Conservation (phyloP, 1,140 invertebrate species). For the Zaprionus kolodkinae region DNA sequence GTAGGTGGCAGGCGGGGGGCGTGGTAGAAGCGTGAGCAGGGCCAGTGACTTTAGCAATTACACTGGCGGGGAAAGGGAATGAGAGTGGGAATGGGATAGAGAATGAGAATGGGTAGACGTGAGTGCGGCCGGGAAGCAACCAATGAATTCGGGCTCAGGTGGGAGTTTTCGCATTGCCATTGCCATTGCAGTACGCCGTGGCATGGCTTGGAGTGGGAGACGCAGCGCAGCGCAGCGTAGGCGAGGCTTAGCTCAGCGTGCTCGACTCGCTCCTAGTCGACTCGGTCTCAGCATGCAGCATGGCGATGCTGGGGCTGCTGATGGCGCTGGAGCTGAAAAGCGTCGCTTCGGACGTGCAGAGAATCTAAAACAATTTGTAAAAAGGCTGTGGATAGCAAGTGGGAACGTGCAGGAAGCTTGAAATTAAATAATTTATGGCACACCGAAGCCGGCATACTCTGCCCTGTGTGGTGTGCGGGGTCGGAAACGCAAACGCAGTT, state of each 20-base stretch:
- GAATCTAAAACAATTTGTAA: conserved; percentile 63
- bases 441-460: conserved; percentile 44
- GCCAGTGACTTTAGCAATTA: conserved; percentile 57
- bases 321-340: conserved; percentile 59
- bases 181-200: conserved; percentile 31
- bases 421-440: conserved; percentile 49
- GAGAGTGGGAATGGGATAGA: conserved; percentile 10
- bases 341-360: conserved; percentile 54
- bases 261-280: too few relatives aligned
- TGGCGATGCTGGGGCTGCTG: conserved; percentile 6
- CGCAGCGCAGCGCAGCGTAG: conserved; percentile 12
- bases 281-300: conserved; percentile 39
- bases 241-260: conserved; percentile 14
- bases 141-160: conserved; percentile 48
- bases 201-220: neutral
- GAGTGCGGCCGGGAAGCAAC: conserved; percentile 38
- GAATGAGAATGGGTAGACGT: conserved; percentile 39
- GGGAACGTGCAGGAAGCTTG: conserved; percentile 43
- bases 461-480: neutral
- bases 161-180: conserved; percentile 38
- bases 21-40: conserved; percentile 17
- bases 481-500: neutral
- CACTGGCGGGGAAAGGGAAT: conserved; percentile 11
- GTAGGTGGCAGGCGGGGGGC: neutral
- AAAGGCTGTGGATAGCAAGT: conserved; percentile 32